Evolutionary conservation across 2,797 vertebrate genomes (phyloP).

Genomic region (Hypotaenidia philippensis): DNA sequence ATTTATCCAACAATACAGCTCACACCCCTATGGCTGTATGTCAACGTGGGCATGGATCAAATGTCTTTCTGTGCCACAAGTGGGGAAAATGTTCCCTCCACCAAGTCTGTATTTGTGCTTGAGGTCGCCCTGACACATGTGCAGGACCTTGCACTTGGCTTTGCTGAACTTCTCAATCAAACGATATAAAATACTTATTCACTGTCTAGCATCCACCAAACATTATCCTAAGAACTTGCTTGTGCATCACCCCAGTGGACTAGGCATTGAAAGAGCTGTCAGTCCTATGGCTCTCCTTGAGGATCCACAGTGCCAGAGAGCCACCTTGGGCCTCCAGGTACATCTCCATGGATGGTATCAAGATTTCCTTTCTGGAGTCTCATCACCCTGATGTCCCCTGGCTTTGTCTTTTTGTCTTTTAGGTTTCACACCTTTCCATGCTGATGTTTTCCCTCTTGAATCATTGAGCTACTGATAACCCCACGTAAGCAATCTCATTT

Average conservation of each 20-base stretch:
- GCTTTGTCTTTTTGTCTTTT: not conserved
- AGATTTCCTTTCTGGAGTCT: not conserved
- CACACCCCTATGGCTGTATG: not conserved
- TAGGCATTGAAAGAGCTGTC: not conserved
- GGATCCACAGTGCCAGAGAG: not conserved
- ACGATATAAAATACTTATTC: too few relatives aligned
- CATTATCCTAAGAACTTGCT: not conserved
- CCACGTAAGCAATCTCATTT: not conserved
- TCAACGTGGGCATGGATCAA: not conserved
- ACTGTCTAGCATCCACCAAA: too few relatives aligned
- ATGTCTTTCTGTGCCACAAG: not conserved
- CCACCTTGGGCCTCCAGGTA: accelerated
- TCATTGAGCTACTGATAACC: not conserved
- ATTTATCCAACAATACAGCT: not conserved
- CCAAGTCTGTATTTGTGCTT: too few relatives aligned
- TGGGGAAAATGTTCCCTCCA: not conserved
- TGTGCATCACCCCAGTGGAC: not conserved
- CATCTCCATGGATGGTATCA: not conserved
- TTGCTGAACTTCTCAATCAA: too few relatives aligned
- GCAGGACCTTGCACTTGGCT: too few relatives aligned
- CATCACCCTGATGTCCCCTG: not conserved
- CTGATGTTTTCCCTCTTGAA: not conserved
- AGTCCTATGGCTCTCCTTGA: not conserved
- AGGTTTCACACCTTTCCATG: not conserved
- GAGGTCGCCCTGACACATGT: too few relatives aligned